Percentiles rank a stretch among this genome's conserved stretches.
phyloP scores from a whole-genome alignment of 2,888 invertebrate genomes.

The Ornithoptera priamus region DNA sequence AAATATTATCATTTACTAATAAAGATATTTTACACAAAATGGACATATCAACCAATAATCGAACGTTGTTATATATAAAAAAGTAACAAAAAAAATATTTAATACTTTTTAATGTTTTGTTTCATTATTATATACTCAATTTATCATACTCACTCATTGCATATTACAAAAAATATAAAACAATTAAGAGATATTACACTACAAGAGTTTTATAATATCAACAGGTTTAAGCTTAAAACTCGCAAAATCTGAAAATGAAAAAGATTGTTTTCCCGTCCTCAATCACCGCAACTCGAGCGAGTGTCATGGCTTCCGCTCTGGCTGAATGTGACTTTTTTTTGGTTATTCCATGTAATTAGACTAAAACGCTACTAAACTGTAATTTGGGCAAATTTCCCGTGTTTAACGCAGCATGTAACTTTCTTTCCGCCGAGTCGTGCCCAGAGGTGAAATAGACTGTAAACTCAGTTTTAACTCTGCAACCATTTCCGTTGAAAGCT shows the following conservation, averaged over 20 bases:
- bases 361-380: conserved; percentile 71
- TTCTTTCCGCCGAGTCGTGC: conserved; percentile 62
- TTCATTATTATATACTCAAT: too few species aligned
- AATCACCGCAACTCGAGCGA: conserved; percentile 58
- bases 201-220: too few species aligned
- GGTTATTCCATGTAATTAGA: conserved; percentile 70
- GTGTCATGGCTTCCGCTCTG: conserved; percentile 49
- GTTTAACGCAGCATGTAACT: conserved; percentile 71
- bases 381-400: conserved; percentile 68
- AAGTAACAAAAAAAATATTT: too few species aligned
- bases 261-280: conserved; percentile 28
- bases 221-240: too few species aligned
- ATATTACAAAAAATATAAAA: too few species aligned
- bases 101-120: too few species aligned
- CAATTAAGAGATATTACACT: too few species aligned
- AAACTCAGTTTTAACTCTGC: conserved; percentile 46
- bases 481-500: conserved; percentile 39
- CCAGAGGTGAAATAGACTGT: conserved; percentile 72
- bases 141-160: too few species aligned
- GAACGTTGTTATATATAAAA: too few species aligned
- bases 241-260: not conserved
- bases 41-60: too few species aligned
- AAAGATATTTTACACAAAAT: too few species aligned
- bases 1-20: too few species aligned
- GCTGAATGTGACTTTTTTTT: conserved; percentile 58